A percentile compares a stretch with the other conserved stretches of the same genome.
phyloP scores from a whole-genome alignment of 2,113 vertebrate species.

The Brachirus orientalis region DNA sequence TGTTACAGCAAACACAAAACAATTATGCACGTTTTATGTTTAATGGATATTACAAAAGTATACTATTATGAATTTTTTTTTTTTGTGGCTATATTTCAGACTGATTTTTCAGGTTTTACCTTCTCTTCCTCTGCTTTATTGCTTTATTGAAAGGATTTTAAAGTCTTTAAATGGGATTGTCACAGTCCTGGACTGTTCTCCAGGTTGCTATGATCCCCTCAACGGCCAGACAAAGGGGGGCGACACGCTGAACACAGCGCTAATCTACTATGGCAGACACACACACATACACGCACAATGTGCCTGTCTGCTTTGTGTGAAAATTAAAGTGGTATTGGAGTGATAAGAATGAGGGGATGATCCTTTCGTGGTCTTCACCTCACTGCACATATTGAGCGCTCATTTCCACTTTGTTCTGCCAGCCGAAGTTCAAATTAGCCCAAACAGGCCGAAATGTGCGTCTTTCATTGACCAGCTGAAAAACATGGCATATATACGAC shows the following conservation, averaged over 20 bases:
- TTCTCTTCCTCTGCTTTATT: constrained; percentile 4
- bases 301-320: constrained; percentile 65
- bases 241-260: constrained; percentile 71
- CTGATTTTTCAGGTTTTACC: constrained; percentile 9
- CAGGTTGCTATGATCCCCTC: constrained; percentile 77
- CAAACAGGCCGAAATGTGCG: constrained; percentile 12
- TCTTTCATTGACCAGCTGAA: constrained; percentile 5
- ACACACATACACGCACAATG: constrained; percentile 43
- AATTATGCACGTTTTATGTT: not conserved
- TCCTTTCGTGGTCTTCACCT: constrained; percentile 56
- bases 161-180: constrained; percentile 78
- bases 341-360: constrained; percentile 57
- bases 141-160: constrained; percentile 61
- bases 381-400: constrained; percentile 65
- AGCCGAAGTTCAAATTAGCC: constrained; percentile 14
- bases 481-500: constrained; percentile 30
- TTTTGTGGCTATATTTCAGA: not conserved
- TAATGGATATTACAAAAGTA: too few relatives aligned
- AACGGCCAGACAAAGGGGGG: constrained; percentile 77
- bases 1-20: constrained; percentile 4
- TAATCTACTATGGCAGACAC: constrained; percentile 77
- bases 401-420: constrained; percentile 40
- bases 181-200: constrained; percentile 70
- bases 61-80: not conserved
- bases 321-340: constrained; percentile 70